Evolutionary conservation across 2,888 invertebrate species (phyloP).

Genomic region (Lacanobia oleracea): DNA sequence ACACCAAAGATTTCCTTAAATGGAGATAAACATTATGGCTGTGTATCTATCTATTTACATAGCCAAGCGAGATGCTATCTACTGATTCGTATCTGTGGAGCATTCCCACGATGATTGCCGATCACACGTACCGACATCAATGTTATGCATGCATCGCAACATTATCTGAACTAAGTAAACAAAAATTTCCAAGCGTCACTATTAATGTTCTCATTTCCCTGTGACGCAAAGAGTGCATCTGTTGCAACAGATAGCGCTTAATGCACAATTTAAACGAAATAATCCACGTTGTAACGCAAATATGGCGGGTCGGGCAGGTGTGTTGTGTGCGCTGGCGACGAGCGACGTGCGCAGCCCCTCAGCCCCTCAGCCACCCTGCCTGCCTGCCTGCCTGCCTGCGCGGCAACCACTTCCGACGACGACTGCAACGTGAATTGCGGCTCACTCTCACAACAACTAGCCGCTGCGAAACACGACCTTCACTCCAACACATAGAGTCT

Average conservation of each 20-base stretch:
- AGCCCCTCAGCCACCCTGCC: conserved; percentile 65
- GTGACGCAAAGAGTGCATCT: conserved; percentile 46
- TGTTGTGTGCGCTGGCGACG: conserved; percentile 71
- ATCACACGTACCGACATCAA: conserved; percentile 26
- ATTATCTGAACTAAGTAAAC: conserved; percentile 44
- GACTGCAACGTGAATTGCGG: conserved; percentile 75
- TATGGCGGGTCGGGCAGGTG: conserved; percentile 83
- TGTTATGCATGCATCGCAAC: conserved; percentile 34
- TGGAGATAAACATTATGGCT: conserved; percentile 30
- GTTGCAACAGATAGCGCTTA: conserved; percentile 51
- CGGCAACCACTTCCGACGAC: conserved; percentile 74
- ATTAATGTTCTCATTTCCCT: conserved; percentile 36
- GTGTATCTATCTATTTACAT: conserved; percentile 33
- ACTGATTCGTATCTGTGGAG: conserved; percentile 38
- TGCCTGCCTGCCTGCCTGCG: conserved; percentile 58
- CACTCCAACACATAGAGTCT: conserved; percentile 59
- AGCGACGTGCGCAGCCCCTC: conserved; percentile 74
- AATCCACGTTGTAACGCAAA: conserved; percentile 67
- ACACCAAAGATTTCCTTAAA: conserved; percentile 30
- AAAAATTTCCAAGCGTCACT: conserved; percentile 25
- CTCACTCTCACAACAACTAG: conserved; percentile 57
- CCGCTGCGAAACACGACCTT: conserved; percentile 56
- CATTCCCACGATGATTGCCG: conserved; percentile 53
- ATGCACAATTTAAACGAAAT: conserved; percentile 56
- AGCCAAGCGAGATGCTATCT: conserved; percentile 53